Percentiles rank a stretch among this genome's conserved stretches.
phyloP scores from a whole-genome alignment of 2,113 vertebrate species.

The Xiphophorus couchianus region DNA sequence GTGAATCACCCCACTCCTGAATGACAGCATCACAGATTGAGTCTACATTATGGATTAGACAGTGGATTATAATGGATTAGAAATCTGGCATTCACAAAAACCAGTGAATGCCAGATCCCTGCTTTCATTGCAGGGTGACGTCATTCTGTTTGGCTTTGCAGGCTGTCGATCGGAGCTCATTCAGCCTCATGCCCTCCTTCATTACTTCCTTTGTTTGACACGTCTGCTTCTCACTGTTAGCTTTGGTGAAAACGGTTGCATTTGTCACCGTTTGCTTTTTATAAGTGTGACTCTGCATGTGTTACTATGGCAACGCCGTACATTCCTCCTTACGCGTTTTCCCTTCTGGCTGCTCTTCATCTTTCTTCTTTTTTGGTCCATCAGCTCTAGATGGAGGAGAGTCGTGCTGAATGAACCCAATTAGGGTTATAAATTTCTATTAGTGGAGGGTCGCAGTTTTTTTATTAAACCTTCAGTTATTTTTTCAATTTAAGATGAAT shows the following conservation, averaged over 20 bases:
- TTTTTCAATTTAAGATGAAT: constrained; percentile 26
- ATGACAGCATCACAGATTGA: constrained; percentile 51
- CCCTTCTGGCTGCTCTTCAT: constrained; percentile 8
- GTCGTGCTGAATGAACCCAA: constrained; percentile 29
- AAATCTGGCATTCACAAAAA: constrained; percentile 26
- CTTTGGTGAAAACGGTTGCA: constrained; percentile 34
- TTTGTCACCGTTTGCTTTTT: constrained; percentile 44
- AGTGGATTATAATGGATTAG: constrained; percentile 68
- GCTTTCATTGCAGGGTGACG: constrained; percentile 20
- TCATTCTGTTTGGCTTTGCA: constrained; percentile 16
- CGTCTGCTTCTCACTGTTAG: constrained; percentile 17
- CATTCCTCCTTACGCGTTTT: constrained; percentile 2
- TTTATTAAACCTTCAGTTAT: background rate
- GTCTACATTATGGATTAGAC: constrained; percentile 60
- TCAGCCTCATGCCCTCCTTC: constrained; percentile 15
- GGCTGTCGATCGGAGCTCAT: constrained; percentile 15
- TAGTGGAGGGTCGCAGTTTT: constrained; percentile 10
- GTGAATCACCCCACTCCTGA: constrained; percentile 50
- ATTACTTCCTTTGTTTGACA: constrained; percentile 23
- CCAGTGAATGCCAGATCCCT: constrained; percentile 4
- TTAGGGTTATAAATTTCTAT: constrained; percentile 40
- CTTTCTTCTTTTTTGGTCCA: constrained; percentile 19
- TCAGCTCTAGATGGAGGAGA: constrained; percentile 21
- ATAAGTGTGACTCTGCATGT: constrained; percentile 37
- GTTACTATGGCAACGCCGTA: constrained; percentile 58